Conservation (phyloP, 2,797 vertebrate species). For the Sparus aurata region DNA sequence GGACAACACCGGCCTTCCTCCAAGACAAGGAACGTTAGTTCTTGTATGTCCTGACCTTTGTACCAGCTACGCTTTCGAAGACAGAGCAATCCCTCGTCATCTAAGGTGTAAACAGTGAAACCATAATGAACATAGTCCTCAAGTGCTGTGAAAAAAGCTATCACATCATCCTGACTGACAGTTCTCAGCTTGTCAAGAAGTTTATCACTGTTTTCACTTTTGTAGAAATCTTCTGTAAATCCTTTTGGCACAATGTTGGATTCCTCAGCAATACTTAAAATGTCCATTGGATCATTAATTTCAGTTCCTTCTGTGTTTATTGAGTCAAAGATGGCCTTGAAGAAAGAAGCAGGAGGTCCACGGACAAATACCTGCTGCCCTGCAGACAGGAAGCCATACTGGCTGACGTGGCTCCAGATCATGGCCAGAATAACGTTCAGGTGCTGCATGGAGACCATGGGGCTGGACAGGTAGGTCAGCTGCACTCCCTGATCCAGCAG, state of each 20-base stretch:
- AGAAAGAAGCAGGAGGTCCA: slow-evolving; percentile 57
- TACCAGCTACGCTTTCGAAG: slow-evolving; percentile 27
- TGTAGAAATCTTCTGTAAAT: slow-evolving; percentile 20
- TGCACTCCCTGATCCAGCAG: slow-evolving; percentile 71
- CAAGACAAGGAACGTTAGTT: slow-evolving; percentile 43
- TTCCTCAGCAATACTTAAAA: slow-evolving; percentile 32
- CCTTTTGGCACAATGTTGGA: slow-evolving; percentile 16
- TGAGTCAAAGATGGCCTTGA: slow-evolving; percentile 61
- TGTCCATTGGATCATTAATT: slow-evolving; percentile 22
- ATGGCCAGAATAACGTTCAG: slow-evolving; percentile 63
- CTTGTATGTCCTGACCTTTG: slow-evolving; percentile 8
- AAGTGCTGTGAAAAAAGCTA: slow-evolving; percentile 22
- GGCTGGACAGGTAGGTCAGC: slow-evolving; percentile 70
- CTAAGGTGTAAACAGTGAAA: slow-evolving; percentile 45
- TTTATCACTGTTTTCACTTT: not conserved
- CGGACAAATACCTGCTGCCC: slow-evolving; percentile 27
- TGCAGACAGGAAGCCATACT: slow-evolving; percentile 45
- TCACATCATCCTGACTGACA: slow-evolving; percentile 35
- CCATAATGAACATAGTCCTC: slow-evolving; percentile 41
- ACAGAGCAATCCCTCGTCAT: slow-evolving; percentile 13
- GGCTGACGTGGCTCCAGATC: slow-evolving; percentile 62
- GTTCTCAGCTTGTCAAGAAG: slow-evolving; percentile 16
- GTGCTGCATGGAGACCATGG: slow-evolving; percentile 69
- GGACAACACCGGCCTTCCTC: slow-evolving; percentile 50
- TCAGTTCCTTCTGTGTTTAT: slow-evolving; percentile 30